Evolutionary conservation across 23 tunicate species (phyloP).

Genomic region (Aplidium turbinatum): DNA sequence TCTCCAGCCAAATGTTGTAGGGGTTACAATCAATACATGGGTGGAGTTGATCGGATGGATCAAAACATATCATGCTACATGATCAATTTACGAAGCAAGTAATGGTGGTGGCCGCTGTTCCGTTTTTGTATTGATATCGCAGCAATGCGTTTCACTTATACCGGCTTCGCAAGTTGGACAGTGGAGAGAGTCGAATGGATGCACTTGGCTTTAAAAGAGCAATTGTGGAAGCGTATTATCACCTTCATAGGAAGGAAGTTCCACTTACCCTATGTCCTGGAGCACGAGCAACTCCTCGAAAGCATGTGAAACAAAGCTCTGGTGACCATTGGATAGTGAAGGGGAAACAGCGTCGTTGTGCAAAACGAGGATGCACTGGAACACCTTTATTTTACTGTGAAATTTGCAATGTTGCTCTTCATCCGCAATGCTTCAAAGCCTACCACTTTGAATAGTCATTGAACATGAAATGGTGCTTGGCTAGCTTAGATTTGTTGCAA

Average conservation of each 20-base stretch:
- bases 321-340: too few species aligned
- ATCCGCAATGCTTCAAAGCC: too few species aligned
- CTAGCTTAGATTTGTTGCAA: too few species aligned
- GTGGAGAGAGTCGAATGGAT: not conserved
- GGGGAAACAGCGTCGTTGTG: too few species aligned
- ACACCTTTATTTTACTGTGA: too few species aligned
- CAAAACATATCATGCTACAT: conserved; percentile 20
- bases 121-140: conserved; percentile 28
- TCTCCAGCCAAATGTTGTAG: conserved; percentile 23
- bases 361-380: too few species aligned
- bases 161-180: not conserved
- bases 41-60: conserved; percentile 26
- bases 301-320: too few species aligned
- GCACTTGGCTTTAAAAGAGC: conserved; percentile 5
- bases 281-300: not conserved
- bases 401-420: too few species aligned
- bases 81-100: conserved; percentile 24
- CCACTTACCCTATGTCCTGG: not conserved
- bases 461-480: too few species aligned
- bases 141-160: conserved; percentile 25
- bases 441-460: too few species aligned
- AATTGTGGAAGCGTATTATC: conserved; percentile 2
- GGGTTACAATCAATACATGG: conserved; percentile 7
- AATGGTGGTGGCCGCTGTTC: conserved; percentile 41
- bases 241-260: not conserved